Evolutionary conservation across 2,113 vertebrate species (phyloP), one percentile per base, ranked within the genome.

Genomic region (Casuarius casuarius): DNA sequence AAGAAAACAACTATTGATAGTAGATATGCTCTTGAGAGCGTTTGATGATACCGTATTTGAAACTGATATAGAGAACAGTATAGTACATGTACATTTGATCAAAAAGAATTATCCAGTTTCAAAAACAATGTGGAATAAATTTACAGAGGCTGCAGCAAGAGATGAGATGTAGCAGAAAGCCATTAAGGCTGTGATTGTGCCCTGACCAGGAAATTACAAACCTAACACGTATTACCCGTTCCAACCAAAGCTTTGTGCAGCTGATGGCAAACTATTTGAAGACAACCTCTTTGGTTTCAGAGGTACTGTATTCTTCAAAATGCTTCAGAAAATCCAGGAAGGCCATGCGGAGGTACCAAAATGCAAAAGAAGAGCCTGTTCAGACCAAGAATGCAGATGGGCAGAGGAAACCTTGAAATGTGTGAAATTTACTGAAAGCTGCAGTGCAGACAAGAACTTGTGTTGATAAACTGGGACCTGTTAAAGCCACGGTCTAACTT

Each of bases 11-110:
- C 78, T 92, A 42, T 4, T 83, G 81, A 66, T 33, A 91, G n/a
- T 15, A 82, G 94, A 89, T 89, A 81, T 5, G 17, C 89, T 87
- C 84, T 48, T 78, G 91, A 78, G 94, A 92, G 73, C 44, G n/a
- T 76, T 51, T 58, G 14, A 58, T 89, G 66, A 65, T 48, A 44
- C 52, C 51, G 17, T 75, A 35, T 70, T 68, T 75, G 93, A 92
- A 95, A 95, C 23, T 70, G 62, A 82, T 79, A 82, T 19, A 59
- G 21, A 42, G 12, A 82, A 49, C 35, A 58, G 25, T 19, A 9
- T 16, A 48, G 72, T 26, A 70, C 31, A 72, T 20, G 14, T 26
- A 31, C 15, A 14, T 85, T 79, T 89, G 62, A 73, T 62, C 58
- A 66, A 56, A 85, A 92, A 85, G 35, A 87, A 44, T 76, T 38